phyloP scores from a whole-genome alignment of 2,797 vertebrate genomes.

The Enteromius viviparus region DNA sequence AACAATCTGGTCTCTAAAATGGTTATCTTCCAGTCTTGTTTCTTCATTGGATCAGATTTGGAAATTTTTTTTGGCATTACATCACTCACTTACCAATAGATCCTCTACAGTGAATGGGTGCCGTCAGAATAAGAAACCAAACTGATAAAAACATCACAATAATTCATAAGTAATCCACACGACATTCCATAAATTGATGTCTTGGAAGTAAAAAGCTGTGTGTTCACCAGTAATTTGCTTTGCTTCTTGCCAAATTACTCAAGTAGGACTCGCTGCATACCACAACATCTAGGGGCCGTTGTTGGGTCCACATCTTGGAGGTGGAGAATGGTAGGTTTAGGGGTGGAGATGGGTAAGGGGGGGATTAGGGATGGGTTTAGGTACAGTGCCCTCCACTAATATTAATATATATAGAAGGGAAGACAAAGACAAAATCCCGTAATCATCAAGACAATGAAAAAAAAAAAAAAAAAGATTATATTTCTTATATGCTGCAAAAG shows the following conservation, averaged over 20 bases:
- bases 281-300: too few species aligned
- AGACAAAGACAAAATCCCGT: too few species aligned
- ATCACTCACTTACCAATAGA: not conserved
- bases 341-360: too few species aligned
- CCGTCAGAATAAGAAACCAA: not conserved
- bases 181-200: not conserved
- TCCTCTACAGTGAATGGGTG: not conserved
- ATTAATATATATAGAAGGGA: too few species aligned
- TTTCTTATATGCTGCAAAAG: too few species aligned
- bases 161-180: not conserved
- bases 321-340: too few species aligned
- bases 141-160: not conserved
- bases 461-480: too few species aligned
- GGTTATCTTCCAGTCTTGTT: not conserved
- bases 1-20: conserved; percentile 24
- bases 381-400: too few species aligned
- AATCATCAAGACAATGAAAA: too few species aligned
- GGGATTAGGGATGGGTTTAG: too few species aligned
- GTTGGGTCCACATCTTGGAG: too few species aligned
- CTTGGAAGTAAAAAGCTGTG: not conserved
- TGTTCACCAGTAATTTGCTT: not conserved
- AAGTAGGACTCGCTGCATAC: too few species aligned
- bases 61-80: not conserved
- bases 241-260: not conserved
- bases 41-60: not conserved